A percentile compares a stretch with the other conserved stretches of the same genome.
phyloP scores from a whole-genome alignment of 2,888 invertebrate genomes.

The Ecliptopera silaceata region DNA sequence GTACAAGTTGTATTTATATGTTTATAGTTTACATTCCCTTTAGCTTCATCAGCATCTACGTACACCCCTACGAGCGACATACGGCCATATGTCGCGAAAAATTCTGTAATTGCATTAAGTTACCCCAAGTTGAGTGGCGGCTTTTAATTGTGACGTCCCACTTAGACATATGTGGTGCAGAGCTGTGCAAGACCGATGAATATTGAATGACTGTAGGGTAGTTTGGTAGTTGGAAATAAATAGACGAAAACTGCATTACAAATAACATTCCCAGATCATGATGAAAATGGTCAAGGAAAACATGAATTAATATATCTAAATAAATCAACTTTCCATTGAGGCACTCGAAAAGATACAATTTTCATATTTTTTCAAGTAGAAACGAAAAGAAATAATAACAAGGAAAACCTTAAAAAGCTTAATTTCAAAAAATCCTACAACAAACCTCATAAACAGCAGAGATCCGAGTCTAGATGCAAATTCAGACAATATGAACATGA shows the following conservation, averaged over 20 bases:
- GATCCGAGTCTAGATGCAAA: conserved; percentile 56
- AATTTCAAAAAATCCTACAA: conserved; percentile 40
- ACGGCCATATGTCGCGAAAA: conserved; percentile 81
- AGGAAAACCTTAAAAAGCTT: conserved; percentile 18
- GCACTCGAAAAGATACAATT: conserved; percentile 3
- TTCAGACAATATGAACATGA: conserved; percentile 79
- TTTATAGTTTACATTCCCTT: conserved; percentile 5
- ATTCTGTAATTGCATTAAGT: conserved; percentile 80
- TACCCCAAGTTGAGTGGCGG: conserved; percentile 69
- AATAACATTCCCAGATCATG: too few species aligned
- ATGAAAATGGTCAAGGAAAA: too few species aligned
- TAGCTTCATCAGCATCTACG: conserved; percentile 27
- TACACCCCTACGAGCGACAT: conserved; percentile 51
- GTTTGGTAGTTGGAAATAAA: background rate
- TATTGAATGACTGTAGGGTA: conserved; percentile 32
- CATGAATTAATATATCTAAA: background rate
- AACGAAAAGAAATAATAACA: conserved; percentile 14
- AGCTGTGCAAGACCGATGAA: conserved; percentile 31
- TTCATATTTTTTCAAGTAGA: conserved; percentile 12
- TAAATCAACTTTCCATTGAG: background rate
- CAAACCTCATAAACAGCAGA: conserved; percentile 41
- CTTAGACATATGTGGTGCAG: conserved; percentile 77
- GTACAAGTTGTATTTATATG: background rate
- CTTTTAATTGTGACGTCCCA: conserved; percentile 78
- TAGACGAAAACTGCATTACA: background rate